Evolutionary conservation across 2,888 invertebrate species (phyloP).

Genomic region (Tenthredo amoena): DNA sequence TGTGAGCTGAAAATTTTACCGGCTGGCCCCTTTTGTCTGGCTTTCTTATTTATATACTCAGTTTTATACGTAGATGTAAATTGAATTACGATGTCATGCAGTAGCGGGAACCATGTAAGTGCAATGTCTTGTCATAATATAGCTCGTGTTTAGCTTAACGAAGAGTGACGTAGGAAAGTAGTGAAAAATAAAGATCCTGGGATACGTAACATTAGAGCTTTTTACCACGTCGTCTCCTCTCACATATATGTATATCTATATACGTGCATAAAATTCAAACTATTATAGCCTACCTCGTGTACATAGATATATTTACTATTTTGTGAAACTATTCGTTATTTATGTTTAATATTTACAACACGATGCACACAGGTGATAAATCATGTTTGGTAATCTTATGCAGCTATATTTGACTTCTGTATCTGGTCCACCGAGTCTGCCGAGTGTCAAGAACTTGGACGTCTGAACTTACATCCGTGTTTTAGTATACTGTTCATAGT

Average conservation of each 20-base stretch:
- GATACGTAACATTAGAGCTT: neutral
- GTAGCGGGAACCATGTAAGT: constrained; percentile 19
- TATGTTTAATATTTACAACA: neutral
- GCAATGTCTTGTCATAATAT: constrained; percentile 39
- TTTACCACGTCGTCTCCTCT: constrained; percentile 13
- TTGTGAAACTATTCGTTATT: neutral
- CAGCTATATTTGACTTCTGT: neutral
- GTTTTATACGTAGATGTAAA: neutral
- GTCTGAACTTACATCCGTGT: constrained; percentile 33
- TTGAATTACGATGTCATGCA: constrained; percentile 27
- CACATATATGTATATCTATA: neutral
- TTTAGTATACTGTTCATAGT: constrained; percentile 29
- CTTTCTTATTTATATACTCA: neutral
- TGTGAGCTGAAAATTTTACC: neutral
- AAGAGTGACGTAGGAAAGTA: constrained; percentile 27
- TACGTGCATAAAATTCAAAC: neutral
- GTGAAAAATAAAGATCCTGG: neutral
- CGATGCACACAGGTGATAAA: neutral
- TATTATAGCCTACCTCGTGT: neutral
- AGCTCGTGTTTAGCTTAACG: constrained; percentile 19
- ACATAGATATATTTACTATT: neutral
- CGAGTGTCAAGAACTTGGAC: constrained; percentile 32
- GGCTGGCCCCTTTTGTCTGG: neutral
- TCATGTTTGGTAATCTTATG: neutral
- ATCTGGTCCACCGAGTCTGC: neutral